phyloP scores from a whole-genome alignment of 1,140 invertebrate genomes.

The Dermatophagoides farinae region DNA sequence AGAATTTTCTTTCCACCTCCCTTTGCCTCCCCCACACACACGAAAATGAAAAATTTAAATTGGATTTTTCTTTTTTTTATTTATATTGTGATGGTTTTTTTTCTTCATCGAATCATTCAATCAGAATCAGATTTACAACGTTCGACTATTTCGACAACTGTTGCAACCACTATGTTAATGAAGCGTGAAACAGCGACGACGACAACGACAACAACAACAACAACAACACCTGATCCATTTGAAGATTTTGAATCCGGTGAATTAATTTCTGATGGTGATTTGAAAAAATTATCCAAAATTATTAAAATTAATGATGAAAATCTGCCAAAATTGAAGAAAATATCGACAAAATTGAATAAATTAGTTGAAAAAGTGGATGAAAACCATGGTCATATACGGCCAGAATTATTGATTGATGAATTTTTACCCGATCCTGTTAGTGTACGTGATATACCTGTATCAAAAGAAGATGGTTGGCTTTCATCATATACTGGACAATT shows the following conservation, averaged over 20 bases:
- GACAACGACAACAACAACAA: no score
- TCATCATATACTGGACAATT: constrained; percentile 11
- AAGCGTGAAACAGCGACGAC: no score
- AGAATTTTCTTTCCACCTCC: no score
- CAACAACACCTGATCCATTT: no score
- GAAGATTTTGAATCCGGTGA: neutral
- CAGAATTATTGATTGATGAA: constrained; percentile 11
- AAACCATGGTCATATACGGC: constrained; percentile 7
- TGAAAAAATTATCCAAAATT: neutral
- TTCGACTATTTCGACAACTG: no score
- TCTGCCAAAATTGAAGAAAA: neutral
- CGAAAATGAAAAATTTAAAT: no score
- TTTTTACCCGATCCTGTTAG: constrained; percentile 16
- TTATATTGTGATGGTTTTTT: no score
- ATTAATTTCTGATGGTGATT: neutral
- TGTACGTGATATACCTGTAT: constrained; percentile 13
- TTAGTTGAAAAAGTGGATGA: neutral
- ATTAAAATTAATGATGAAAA: constrained; percentile 1
- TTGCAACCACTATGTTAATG: no score
- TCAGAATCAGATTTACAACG: no score
- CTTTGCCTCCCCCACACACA: no score
- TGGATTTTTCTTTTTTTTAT: no score
- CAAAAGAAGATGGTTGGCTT: constrained; percentile 5
- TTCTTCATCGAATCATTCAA: no score
- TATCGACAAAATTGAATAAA: neutral